Conservation (phyloP, 2,888 invertebrate genomes). For the Acleris sparsana region DNA sequence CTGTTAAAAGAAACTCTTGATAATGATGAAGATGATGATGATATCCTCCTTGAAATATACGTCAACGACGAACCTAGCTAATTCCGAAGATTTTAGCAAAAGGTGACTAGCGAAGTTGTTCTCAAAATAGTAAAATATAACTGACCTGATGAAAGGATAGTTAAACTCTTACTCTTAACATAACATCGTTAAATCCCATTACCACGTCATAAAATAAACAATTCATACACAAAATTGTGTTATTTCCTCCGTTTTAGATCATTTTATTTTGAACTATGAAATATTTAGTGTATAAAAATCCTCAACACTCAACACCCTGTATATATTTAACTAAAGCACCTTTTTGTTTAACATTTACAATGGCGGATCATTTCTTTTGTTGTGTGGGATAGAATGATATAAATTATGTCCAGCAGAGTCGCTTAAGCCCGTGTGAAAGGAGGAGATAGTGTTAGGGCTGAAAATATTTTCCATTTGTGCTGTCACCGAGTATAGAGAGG, state of each 20-base stretch:
- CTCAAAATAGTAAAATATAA: not conserved
- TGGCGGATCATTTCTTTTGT: conserved; percentile 29
- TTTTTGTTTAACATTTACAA: conserved; percentile 9
- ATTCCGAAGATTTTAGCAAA: too few relatives aligned
- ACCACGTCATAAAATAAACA: conserved; percentile 19
- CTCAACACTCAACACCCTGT: not conserved
- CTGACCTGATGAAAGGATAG: not conserved
- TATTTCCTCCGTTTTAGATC: conserved; percentile 37
- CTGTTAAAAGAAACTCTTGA: too few relatives aligned
- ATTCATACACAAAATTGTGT: conserved; percentile 30
- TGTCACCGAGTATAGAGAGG: conserved; percentile 31
- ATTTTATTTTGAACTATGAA: conserved; percentile 39
- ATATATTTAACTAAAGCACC: not conserved
- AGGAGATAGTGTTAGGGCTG: conserved; percentile 38
- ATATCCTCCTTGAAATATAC: too few relatives aligned
- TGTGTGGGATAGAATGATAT: conserved; percentile 22
- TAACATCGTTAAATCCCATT: conserved; percentile 8
- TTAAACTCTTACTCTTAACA: not conserved
- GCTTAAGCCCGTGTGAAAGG: conserved; percentile 39
- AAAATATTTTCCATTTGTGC: conserved; percentile 37
- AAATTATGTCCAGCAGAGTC: conserved; percentile 40
- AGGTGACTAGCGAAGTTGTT: too few relatives aligned
- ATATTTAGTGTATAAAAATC: conserved; percentile 39
- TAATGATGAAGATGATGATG: too few relatives aligned
- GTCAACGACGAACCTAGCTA: too few relatives aligned